These are phyloP conservation scores for Peromyscus attwateri DNA, from an alignment of 2,797 vertebrate genomes.

Conservation along the genomic window DNA sequence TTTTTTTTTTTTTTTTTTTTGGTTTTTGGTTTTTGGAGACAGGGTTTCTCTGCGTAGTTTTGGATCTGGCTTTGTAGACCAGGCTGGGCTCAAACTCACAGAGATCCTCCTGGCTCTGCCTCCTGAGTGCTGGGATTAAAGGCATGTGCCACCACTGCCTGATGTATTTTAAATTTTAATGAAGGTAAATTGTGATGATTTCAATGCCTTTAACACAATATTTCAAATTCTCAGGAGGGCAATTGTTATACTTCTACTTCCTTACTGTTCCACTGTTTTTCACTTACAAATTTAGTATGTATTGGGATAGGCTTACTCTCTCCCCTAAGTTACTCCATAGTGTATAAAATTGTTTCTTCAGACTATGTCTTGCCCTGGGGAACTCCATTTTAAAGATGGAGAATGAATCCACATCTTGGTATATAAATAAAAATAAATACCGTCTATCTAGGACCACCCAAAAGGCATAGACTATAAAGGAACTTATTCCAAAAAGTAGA, in stretches of 20 bases:
- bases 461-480: not conserved
- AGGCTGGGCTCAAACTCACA: too few relatives aligned
- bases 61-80: too few relatives aligned
- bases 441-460: not conserved
- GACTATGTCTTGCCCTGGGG: not conserved
- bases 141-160: too few relatives aligned
- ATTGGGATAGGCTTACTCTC: not conserved
- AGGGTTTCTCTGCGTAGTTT: too few relatives aligned
- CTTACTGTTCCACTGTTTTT: not conserved
- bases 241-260: not conserved
- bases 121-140: too few relatives aligned
- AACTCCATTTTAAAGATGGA: not conserved
- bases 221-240: not conserved
- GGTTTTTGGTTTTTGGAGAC: too few relatives aligned
- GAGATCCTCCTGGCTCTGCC: too few relatives aligned
- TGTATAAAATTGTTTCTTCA: not conserved
- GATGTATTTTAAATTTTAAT: not conserved
- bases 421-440: not conserved
- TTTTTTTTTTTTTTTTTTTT: too few relatives aligned
- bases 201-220: not conserved
- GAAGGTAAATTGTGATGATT: not conserved
- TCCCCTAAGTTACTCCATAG: not conserved
- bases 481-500: not conserved
- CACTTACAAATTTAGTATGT: not conserved
- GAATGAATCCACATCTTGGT: not conserved